Conservation (phyloP, 2,797 vertebrate genomes). For the Melanotaenia trifasciata region DNA sequence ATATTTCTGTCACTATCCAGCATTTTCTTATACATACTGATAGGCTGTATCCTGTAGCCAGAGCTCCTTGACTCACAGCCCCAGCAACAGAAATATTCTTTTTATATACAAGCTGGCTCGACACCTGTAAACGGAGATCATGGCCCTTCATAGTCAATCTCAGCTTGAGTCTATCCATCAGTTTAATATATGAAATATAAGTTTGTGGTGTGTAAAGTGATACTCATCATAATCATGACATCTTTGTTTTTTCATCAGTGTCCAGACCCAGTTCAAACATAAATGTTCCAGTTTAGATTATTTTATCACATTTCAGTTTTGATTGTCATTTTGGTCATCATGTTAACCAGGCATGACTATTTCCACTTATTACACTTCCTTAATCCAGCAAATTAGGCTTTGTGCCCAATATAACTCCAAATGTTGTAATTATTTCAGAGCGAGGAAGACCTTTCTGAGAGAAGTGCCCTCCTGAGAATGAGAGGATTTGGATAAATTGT, state of each 20-base stretch:
- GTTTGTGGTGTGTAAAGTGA: neutral
- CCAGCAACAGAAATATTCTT: constrained; percentile 19
- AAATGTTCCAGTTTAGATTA: neutral
- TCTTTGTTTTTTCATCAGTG: neutral
- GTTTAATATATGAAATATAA: neutral
- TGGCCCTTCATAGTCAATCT: neutral
- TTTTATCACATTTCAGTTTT: too few relatives aligned
- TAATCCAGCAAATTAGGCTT: too few relatives aligned
- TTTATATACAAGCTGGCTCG: neutral
- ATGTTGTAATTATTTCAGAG: too few relatives aligned
- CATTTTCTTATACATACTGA: constrained; percentile 25
- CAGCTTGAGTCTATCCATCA: neutral
- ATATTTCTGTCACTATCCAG: constrained; percentile 28
- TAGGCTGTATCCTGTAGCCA: constrained; percentile 6
- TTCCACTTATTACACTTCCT: too few relatives aligned
- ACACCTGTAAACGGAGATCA: constrained; percentile 5
- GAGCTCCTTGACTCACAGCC: constrained; percentile 11
- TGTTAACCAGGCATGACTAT: too few relatives aligned
- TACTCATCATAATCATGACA: neutral
- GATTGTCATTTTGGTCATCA: too few relatives aligned
- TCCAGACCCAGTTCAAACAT: neutral
- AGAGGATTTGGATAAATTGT: too few relatives aligned
- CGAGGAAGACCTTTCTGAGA: too few relatives aligned
- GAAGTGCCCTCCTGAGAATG: too few relatives aligned
- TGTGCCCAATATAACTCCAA: too few relatives aligned